Base-by-base conservation (phyloP, 2,888 invertebrate species). In the Gibbula magus region DNA sequence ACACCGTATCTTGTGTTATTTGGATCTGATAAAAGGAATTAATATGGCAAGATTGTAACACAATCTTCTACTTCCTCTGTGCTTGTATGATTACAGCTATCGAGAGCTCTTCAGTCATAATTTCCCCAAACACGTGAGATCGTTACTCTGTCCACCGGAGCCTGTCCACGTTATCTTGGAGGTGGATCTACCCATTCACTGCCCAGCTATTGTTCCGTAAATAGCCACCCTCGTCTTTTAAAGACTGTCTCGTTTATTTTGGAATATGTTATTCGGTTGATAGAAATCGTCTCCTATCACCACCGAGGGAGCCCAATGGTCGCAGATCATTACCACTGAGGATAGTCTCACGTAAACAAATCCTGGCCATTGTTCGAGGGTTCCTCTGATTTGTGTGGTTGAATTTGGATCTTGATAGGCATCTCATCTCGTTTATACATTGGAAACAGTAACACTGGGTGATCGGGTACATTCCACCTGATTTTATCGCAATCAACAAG, bases 221-320 rank as follows among this genome's bases (percentile, higher is more conserved):
- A 61, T 61, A 61, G 29, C 61, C 25, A 25, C 61, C 25, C 29
- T 29, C 25, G 29, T 29, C 29, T 25, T 8, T 25, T 61, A 61
- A 61, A 29, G 61, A 61, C 61, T 61, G 25, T 22, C 61, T 25
- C 61, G 61, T 61, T 61, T 61, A 61, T 61, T 61, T 61, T 61
- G 29, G 29, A 61, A 29, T 61, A 61, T 61, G 25, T 61, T 61
- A 61, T 61, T 61, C 61, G 29, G 16, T 29, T 29, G 61, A 61
- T 61, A 61, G 61, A 29, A 61, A 61, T 61, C 61, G 29, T 61
- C 29, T 4, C 61, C 61, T 29, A 61, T 61, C 61, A 61, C 29
- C 7, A 29, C 29, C 29, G 16, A 13, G 25, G 61, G 29, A 61
- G 1, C 45, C 29, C 0, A 61, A 29, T 16, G 29, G 29, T 25